phyloP scores from a whole-genome alignment of 2,113 vertebrate species.

The Plotosus lineatus region DNA sequence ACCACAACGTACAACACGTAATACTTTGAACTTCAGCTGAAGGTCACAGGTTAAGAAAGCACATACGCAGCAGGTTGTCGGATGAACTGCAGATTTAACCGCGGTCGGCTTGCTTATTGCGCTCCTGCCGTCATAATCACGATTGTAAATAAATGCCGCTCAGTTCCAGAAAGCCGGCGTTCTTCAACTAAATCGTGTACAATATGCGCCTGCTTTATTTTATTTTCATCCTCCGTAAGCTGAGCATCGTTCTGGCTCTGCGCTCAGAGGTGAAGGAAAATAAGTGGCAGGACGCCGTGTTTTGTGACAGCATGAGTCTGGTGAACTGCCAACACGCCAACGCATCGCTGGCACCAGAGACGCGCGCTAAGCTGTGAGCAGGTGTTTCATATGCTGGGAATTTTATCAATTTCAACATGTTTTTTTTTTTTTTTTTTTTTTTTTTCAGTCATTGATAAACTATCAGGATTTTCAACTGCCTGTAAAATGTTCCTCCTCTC shows the following conservation, averaged over 20 bases:
- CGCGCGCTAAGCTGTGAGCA: slow-evolving; percentile 38
- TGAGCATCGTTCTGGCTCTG: slow-evolving; percentile 5
- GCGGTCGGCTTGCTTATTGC: background rate
- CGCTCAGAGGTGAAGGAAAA: slow-evolving; percentile 1
- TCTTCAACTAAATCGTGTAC: background rate
- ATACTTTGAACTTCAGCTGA: background rate
- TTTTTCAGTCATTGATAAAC: slow-evolving; percentile 19
- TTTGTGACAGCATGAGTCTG: slow-evolving; percentile 37
- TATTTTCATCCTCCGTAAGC: background rate
- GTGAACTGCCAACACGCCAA: slow-evolving; percentile 39
- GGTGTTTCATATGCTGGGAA: slow-evolving; percentile 51
- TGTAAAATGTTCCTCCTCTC: slow-evolving; percentile 17
- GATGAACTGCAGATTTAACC: background rate
- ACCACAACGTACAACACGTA: background rate
- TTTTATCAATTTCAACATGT: background rate
- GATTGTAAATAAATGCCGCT: background rate
- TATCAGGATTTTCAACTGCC: slow-evolving; percentile 14
- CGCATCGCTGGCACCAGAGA: slow-evolving; percentile 15
- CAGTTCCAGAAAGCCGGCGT: background rate
- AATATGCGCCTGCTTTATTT: background rate
- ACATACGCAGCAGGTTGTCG: background rate
- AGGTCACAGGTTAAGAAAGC: background rate
- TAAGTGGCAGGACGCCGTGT: slow-evolving; percentile 14
- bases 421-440: slow-evolving; percentile 24
- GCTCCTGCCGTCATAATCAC: background rate